A percentile compares a stretch with the other conserved stretches of the same genome.
Conservation (phyloP, 2,888 invertebrate genomes). For the Quadroppia sp. region DNA sequence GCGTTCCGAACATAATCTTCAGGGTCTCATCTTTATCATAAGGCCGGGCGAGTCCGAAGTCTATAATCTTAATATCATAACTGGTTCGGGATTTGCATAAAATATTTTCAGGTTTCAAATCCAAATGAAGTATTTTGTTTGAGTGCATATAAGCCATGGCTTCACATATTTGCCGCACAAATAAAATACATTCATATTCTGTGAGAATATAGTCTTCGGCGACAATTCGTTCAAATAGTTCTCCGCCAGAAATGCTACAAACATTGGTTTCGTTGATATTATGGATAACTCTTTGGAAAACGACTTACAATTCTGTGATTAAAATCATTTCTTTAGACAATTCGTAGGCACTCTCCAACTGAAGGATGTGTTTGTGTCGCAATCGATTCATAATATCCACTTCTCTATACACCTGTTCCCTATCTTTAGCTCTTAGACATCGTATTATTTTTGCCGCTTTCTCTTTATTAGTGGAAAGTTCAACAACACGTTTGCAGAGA, state of each 20-base stretch:
- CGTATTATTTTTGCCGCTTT: slow-evolving; percentile 79
- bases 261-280: background rate
- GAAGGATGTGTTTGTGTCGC: slow-evolving; percentile 76
- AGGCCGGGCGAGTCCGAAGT: slow-evolving; percentile 81
- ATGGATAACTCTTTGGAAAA: background rate
- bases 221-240: slow-evolving; percentile 86
- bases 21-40: slow-evolving; percentile 65
- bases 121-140: slow-evolving; percentile 52
- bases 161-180: slow-evolving; percentile 84
- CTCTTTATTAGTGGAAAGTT: slow-evolving; percentile 62
- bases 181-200: slow-evolving; percentile 73
- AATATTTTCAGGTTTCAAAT: slow-evolving; percentile 81
- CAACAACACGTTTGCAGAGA: slow-evolving; percentile 57
- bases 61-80: slow-evolving; percentile 83
- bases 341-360: slow-evolving; percentile 75
- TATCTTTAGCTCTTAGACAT: slow-evolving; percentile 67
- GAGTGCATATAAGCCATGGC: slow-evolving; percentile 85
- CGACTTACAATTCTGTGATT: slow-evolving; percentile 64
- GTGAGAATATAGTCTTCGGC: slow-evolving; percentile 88
- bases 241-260: slow-evolving; percentile 81
- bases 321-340: slow-evolving; percentile 71
- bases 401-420: slow-evolving; percentile 72
- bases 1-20: slow-evolving; percentile 74
- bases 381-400: slow-evolving; percentile 79
- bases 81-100: slow-evolving; percentile 81